Base-by-base conservation (phyloP, 2,797 vertebrate genomes). In the Staurois parvus region DNA sequence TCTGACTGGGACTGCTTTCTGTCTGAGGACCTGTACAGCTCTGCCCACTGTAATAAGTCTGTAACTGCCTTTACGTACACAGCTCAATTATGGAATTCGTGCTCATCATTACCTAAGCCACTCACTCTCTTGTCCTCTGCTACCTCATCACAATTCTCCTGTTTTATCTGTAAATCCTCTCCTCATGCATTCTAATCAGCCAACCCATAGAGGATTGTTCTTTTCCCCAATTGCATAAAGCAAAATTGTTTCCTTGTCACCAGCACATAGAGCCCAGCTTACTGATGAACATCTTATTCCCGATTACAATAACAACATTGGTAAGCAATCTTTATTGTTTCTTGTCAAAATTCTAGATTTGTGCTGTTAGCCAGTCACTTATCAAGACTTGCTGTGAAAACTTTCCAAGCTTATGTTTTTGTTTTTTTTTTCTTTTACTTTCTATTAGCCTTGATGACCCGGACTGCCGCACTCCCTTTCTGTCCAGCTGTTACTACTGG, bases 371-470 rank as follows among this genome's bases (percentile, higher is more conserved):
- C 37, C 29, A 32, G 66, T 26, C 24, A 52, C 76, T 84, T 84
- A 84, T 84, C 79, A 79, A 62, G 74, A 37, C 26, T 75, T 12
- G 73, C 83, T 73, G 37, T 73, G 42, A 84, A 79, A 84, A 56
- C 83, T 64, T 84, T 76, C 83, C 40, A 84, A 73, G 67, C 83
- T 76, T 73, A 72, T 67, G 78, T 28, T 77, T 2, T 37, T 37
- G 32, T 37, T 37, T 42, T 45, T 79, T 73, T 70, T 84, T 84
- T 26, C 68, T 79, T 59, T 24, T 40, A 69, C 26, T 78, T n/a
- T 72, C 83, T 79, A 84, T 84, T 84, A 73, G 83, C 83, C 83
- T 79, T 66, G 52, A 79, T 84, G 83, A 84, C 83, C 83, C 12
- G 72, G 15, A 72, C 29, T 79, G 37, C 72, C 64, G 52, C 72